Evolutionary conservation across 2,888 invertebrate species (phyloP), one percentile per base, ranked within the genome.

Genomic region (Pherbina coryleti): DNA sequence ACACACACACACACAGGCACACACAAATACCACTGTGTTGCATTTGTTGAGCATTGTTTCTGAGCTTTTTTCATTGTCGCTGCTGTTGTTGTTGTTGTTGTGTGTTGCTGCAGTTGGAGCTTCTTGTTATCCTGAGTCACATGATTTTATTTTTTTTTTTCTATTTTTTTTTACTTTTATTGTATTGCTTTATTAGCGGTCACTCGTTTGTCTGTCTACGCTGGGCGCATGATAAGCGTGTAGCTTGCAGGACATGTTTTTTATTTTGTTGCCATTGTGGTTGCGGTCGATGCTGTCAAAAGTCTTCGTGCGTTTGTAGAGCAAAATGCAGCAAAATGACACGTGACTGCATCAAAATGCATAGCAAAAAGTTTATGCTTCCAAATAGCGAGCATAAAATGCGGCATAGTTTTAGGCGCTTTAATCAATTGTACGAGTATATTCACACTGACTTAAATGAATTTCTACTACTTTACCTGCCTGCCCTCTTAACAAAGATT

Each of bases 161-260:
- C 0, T 49, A 22, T 31, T 57, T 17, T 31, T 25, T 53, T 55
- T 55, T 55, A 9, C 55, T 51, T 71, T 44, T 72, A 51, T 74
- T 64, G 14, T 74, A 71, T 62, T 22, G 62, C 73, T 37, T 74
- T 49, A 64, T 74, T 74, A 74, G 73, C 62, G 73, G 73, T 74
- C 73, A 74, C 73, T 73, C 62, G 28, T 73, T 62, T 28, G 44
- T 14, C 34, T 28, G 37, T 60, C 64, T 62, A 64, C 62, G 73
- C 17, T 49, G n/a, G 28, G 37, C 57, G 57, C 72, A 72, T 72
- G 22, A 55, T 72, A 72, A 72, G 60, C 57, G 44, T 11, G n/a
- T 37, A 44, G 60, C 22, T 57, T 44, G 34, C 14, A 22, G 11
- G 25, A 8, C 57, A 60, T 28, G 11, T 14, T 44, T 28, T 49